Percentiles rank a stretch among this genome's conserved stretches.
phyloP scores from a whole-genome alignment of 1,140 invertebrate species.

The Latrodectus geometricus region DNA sequence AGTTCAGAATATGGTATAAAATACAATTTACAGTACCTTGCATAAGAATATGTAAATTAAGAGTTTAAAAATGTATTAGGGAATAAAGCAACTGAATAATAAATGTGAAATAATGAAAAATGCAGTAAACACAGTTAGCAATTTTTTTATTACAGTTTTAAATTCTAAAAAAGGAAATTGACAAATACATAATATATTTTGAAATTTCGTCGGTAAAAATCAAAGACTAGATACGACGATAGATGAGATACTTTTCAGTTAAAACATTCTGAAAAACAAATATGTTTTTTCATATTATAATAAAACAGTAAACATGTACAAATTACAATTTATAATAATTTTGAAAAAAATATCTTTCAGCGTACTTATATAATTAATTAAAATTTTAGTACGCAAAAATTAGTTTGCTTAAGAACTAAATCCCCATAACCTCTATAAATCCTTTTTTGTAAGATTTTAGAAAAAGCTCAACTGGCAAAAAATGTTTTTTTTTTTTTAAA shows the following conservation, averaged over 20 bases:
- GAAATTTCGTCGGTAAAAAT: slow-evolving; percentile 42
- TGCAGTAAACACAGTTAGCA: not conserved
- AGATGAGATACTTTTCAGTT: not conserved
- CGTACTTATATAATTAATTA: not conserved
- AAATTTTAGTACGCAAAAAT: not conserved
- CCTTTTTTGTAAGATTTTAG: not conserved
- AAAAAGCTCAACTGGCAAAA: not conserved
- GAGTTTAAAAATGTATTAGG: no score
- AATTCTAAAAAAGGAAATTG: not conserved
- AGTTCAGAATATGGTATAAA: no score
- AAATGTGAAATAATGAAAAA: not conserved
- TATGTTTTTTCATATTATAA: no score
- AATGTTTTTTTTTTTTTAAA: not conserved
- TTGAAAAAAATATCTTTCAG: not conserved
- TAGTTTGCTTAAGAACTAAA: not conserved
- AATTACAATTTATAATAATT: not conserved
- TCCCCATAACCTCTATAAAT: not conserved
- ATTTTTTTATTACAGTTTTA: not conserved
- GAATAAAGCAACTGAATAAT: no score
- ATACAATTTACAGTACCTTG: no score
- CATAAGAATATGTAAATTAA: no score
- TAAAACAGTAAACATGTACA: no score
- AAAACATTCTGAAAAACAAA: not conserved
- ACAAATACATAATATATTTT: slow-evolving; percentile 1
- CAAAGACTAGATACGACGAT: slow-evolving; percentile 52